A percentile compares a stretch with the other conserved stretches of the same genome.
phyloP scores from a whole-genome alignment of 2,113 vertebrate genomes.

The Saimiri boliviensis region DNA sequence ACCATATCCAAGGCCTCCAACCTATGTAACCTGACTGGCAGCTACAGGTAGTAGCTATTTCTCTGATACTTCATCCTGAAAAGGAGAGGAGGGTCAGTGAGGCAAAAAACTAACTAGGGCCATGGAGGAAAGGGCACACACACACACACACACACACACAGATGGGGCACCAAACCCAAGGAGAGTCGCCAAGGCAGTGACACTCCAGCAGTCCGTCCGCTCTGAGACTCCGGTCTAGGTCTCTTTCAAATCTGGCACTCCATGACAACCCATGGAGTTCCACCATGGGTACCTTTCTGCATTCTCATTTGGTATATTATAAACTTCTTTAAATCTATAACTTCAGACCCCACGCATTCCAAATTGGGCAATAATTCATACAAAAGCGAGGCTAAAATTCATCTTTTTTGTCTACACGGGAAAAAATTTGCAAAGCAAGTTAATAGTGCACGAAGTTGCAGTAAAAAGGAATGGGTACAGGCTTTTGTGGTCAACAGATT shows the following conservation, averaged over 20 bases:
- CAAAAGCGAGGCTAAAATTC: not conserved
- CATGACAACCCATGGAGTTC: not conserved
- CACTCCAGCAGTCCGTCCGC: not conserved
- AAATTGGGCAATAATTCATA: not conserved
- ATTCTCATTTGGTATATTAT: not conserved
- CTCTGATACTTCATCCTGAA: not conserved
- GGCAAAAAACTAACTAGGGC: not conserved
- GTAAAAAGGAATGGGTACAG: not conserved
- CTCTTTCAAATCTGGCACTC: not conserved
- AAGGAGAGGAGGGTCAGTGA: not conserved
- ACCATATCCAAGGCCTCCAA: not conserved
- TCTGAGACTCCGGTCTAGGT: not conserved
- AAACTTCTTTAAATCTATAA: not conserved
- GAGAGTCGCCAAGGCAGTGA: not conserved
- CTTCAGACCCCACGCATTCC: not conserved
- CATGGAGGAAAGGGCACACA: not conserved
- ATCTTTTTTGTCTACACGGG: not conserved
- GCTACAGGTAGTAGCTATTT: not conserved
- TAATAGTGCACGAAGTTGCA: not conserved
- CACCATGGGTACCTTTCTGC: not conserved
- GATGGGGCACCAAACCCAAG: too few relatives aligned
- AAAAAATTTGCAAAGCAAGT: not conserved
- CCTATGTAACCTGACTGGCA: not conserved
- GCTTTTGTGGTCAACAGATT: not conserved
- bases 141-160: not conserved